A percentile compares a stretch with the other conserved stretches of the same genome.
phyloP scores from a whole-genome alignment of 2,113 vertebrate genomes.

The Globicephala melas region DNA sequence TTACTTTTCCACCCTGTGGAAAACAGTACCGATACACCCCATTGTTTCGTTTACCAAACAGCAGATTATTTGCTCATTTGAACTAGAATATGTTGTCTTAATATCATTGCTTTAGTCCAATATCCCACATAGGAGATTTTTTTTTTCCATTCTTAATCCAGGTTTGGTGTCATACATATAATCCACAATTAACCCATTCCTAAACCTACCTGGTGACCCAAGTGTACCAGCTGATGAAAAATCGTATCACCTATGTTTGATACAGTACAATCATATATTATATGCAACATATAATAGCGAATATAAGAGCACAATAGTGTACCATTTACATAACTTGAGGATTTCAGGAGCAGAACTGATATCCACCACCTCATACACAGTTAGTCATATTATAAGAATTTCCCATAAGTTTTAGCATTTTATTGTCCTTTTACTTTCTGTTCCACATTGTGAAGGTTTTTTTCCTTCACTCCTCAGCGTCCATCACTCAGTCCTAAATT shows the following conservation, averaged over 20 bases:
- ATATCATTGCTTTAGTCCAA: neutral
- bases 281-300: too few species aligned
- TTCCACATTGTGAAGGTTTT: neutral
- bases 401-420: neutral
- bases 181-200: neutral
- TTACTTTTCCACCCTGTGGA: neutral
- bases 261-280: fast-evolving
- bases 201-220: neutral
- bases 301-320: fast-evolving
- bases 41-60: neutral
- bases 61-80: neutral
- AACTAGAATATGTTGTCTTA: neutral
- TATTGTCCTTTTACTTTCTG: neutral
- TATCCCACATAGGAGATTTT: neutral
- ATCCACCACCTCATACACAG: neutral
- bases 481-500: neutral
- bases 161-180: neutral
- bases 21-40: neutral
- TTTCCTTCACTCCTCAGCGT: neutral
- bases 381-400: neutral
- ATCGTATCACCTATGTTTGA: too few species aligned
- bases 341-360: neutral
- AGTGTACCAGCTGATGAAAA: neutral
- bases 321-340: neutral
- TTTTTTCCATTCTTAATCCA: neutral